These are phyloP conservation scores for Hylaea fasciaria DNA, from an alignment of 2,888 invertebrate genomes.

Conservation along the genomic window DNA sequence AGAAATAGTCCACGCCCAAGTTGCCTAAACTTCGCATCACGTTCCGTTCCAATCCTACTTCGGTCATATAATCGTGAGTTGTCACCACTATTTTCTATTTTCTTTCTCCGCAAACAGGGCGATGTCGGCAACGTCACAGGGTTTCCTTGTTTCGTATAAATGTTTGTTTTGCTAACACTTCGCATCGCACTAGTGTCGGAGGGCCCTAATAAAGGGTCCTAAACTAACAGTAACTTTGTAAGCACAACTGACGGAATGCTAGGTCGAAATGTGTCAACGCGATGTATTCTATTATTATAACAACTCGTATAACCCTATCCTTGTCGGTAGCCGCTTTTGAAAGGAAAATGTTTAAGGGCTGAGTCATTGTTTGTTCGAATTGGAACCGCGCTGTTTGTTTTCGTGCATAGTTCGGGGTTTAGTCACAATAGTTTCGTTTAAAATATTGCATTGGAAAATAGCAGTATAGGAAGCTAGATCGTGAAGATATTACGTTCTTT, in stretches of 20 bases:
- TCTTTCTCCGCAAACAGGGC: slow-evolving; percentile 46
- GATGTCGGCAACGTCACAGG: slow-evolving; percentile 37
- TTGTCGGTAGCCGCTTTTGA: slow-evolving; percentile 24
- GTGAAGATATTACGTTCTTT: too few relatives aligned
- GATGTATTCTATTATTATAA: slow-evolving; percentile 38
- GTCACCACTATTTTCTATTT: slow-evolving; percentile 17
- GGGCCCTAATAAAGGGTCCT: slow-evolving; percentile 51
- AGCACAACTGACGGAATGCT: slow-evolving; percentile 44
- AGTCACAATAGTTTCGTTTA: neutral
- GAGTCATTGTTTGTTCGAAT: slow-evolving; percentile 7
- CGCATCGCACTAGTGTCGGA: slow-evolving; percentile 32
- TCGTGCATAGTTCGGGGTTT: slow-evolving; percentile 26
- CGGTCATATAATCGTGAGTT: slow-evolving; percentile 12
- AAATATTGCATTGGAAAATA: too few relatives aligned
- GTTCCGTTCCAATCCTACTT: slow-evolving; percentile 4
- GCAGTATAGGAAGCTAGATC: too few relatives aligned
- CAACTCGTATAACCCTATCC: slow-evolving; percentile 22
- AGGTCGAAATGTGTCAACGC: slow-evolving; percentile 39
- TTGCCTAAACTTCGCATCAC: neutral
- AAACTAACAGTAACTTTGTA: slow-evolving; percentile 52
- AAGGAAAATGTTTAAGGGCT: slow-evolving; percentile 22
- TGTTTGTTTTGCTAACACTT: slow-evolving; percentile 48
- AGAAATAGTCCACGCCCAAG: neutral
- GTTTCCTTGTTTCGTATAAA: slow-evolving; percentile 46
- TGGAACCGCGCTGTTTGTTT: slow-evolving; percentile 13